phyloP scores from a whole-genome alignment of 2,888 invertebrate species.

The Endomychus coccineus region DNA sequence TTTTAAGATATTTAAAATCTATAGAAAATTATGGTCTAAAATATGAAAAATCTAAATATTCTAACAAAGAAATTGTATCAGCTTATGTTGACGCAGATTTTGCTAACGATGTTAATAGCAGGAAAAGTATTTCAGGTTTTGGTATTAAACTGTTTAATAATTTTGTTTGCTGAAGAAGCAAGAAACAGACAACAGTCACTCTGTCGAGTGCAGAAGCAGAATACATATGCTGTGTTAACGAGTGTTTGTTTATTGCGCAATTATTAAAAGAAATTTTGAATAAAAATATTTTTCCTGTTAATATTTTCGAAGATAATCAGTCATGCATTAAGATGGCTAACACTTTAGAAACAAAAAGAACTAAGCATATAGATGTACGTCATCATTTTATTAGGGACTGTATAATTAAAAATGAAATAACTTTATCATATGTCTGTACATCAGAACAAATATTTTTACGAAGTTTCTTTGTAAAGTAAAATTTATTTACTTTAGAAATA shows the following conservation, averaged over 20 bases:
- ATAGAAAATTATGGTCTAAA: constrained; percentile 12
- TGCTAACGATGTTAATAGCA: constrained; percentile 15
- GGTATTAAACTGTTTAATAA: constrained; percentile 13
- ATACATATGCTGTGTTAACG: constrained; percentile 14
- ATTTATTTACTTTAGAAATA: too few species aligned
- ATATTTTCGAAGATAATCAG: constrained; percentile 9
- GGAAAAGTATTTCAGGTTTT: constrained; percentile 16
- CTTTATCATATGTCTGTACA: constrained; percentile 10
- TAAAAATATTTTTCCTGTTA: constrained; percentile 8
- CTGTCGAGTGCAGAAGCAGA: constrained; percentile 17
- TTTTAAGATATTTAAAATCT: constrained; percentile 13
- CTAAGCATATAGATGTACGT: constrained; percentile 14
- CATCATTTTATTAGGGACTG: constrained; percentile 12
- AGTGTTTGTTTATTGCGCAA: constrained; percentile 15
- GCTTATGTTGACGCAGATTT: constrained; percentile 16
- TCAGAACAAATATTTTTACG: too few species aligned
- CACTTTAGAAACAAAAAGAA: constrained; percentile 12
- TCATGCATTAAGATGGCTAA: constrained; percentile 33
- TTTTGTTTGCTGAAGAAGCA: constrained; percentile 12
- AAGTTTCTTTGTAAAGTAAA: too few species aligned
- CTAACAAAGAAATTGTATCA: constrained; percentile 3
- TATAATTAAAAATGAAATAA: constrained; percentile 7
- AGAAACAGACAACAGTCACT: constrained; percentile 14
- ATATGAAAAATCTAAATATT: constrained; percentile 9
- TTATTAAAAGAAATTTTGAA: constrained; percentile 10